Percentiles rank a stretch among this genome's conserved stretches.
phyloP scores from a whole-genome alignment of 2,888 invertebrate genomes.

The Torymus tubicola region DNA sequence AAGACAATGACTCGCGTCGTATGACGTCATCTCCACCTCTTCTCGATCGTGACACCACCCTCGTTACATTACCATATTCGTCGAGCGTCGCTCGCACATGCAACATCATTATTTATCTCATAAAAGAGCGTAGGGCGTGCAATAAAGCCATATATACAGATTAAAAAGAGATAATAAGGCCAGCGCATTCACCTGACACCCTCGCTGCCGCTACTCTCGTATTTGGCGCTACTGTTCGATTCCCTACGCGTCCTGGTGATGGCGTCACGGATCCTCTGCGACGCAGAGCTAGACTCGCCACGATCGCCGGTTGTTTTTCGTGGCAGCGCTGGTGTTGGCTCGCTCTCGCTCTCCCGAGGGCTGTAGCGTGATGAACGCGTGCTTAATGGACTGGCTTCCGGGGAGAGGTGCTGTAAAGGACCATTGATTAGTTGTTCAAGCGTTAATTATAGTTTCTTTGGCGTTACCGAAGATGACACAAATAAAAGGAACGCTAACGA shows the following conservation, averaged over 20 bases:
- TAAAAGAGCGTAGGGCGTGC: slow-evolving; percentile 2
- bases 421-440: too few relatives aligned
- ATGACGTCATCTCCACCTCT: slow-evolving; percentile 4
- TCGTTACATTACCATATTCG: slow-evolving; percentile 5
- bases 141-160: too few relatives aligned
- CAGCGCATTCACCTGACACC: slow-evolving; percentile 68
- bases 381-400: slow-evolving; percentile 74
- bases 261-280: slow-evolving; percentile 74
- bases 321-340: slow-evolving; percentile 73
- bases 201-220: slow-evolving; percentile 75
- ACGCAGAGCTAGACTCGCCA: slow-evolving; percentile 71
- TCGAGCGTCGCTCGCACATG: neutral
- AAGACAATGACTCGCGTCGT: neutral
- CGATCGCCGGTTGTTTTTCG: slow-evolving; percentile 69
- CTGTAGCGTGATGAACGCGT: slow-evolving; percentile 74
- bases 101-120: neutral
- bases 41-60: neutral
- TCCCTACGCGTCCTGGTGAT: slow-evolving; percentile 74
- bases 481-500: too few relatives aligned
- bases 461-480: too few relatives aligned
- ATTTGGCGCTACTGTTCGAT: slow-evolving; percentile 73
- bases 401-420: slow-evolving; percentile 71
- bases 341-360: slow-evolving; percentile 75
- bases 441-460: too few relatives aligned
- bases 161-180: neutral